phyloP scores from a whole-genome alignment of 2,113 vertebrate genomes.

The Pao palembangensis region DNA sequence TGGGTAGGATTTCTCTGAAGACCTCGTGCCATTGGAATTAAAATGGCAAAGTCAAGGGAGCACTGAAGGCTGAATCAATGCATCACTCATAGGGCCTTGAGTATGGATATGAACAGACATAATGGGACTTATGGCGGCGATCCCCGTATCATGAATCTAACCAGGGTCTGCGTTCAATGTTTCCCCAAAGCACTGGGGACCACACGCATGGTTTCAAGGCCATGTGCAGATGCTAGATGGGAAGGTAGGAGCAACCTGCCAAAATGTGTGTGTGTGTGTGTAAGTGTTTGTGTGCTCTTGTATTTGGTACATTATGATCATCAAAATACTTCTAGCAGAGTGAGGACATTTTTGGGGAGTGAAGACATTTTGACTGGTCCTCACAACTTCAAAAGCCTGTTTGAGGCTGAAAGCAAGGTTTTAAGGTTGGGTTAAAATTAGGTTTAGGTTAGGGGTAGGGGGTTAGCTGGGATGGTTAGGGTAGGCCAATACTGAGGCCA shows the following conservation, averaged over 20 bases:
- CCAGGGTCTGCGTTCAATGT: constrained; percentile 47
- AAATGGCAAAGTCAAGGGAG: constrained; percentile 67
- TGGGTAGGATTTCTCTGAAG: constrained; percentile 71
- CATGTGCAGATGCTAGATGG: constrained; percentile 23
- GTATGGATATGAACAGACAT: constrained; percentile 65
- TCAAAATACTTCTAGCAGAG: too few relatives aligned
- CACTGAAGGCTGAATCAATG: constrained; percentile 76
- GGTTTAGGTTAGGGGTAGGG: too few relatives aligned
- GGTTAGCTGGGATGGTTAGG: too few relatives aligned
- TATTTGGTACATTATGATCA: too few relatives aligned
- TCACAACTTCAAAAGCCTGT: too few relatives aligned
- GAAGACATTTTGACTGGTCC: too few relatives aligned
- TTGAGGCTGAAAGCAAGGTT: too few relatives aligned
- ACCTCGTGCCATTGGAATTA: constrained; percentile 65
- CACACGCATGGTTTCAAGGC: constrained; percentile 50
- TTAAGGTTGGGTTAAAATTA: too few relatives aligned
- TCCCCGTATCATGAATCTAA: constrained; percentile 66
- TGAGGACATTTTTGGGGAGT: too few relatives aligned
- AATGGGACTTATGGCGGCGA: constrained; percentile 58
- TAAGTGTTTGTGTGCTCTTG: too few relatives aligned
- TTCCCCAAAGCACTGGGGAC: constrained; percentile 46
- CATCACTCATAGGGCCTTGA: constrained; percentile 73
- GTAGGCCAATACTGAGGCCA: too few relatives aligned
- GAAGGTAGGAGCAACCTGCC: constrained; percentile 6
- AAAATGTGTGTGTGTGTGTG: neutral